phyloP scores from a whole-genome alignment of 2,888 invertebrate species.

The Drosophila neutralis region DNA sequence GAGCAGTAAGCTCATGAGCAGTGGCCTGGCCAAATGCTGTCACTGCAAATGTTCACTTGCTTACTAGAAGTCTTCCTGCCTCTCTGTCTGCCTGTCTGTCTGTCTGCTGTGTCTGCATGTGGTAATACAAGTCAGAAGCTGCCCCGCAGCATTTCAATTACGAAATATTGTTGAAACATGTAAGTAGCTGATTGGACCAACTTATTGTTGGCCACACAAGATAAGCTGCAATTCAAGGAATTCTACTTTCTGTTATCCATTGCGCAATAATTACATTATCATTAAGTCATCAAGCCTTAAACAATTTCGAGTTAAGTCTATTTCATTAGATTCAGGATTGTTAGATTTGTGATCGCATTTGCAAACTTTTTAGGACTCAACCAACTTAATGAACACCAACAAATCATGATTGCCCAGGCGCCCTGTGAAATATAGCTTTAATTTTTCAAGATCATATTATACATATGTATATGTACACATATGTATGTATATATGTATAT shows the following conservation, averaged over 20 bases:
- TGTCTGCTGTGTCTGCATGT: conserved; percentile 23
- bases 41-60: conserved; percentile 70
- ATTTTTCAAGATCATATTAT: not conserved
- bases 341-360: not conserved
- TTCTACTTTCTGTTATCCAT: conserved; percentile 11
- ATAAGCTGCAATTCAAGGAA: conserved; percentile 13
- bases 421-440: not conserved
- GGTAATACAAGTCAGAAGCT: conserved; percentile 51
- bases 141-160: conserved; percentile 75
- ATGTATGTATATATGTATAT: not conserved
- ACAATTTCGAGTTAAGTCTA: not conserved
- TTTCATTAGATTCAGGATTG: not conserved
- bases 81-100: not conserved
- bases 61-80: conserved; percentile 21
- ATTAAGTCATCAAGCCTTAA: conserved; percentile 26
- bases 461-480: not conserved
- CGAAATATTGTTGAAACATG: conserved; percentile 74
- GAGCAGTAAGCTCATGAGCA: conserved; percentile 63
- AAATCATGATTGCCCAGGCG: not conserved
- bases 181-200: conserved; percentile 34
- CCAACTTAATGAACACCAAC: not conserved
- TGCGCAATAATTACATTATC: conserved; percentile 36
- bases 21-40: conserved; percentile 67
- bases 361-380: not conserved
- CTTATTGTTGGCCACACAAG: conserved; percentile 22